Conservation (phyloP, 2,888 invertebrate genomes). For the Callyntrura sp. region DNA sequence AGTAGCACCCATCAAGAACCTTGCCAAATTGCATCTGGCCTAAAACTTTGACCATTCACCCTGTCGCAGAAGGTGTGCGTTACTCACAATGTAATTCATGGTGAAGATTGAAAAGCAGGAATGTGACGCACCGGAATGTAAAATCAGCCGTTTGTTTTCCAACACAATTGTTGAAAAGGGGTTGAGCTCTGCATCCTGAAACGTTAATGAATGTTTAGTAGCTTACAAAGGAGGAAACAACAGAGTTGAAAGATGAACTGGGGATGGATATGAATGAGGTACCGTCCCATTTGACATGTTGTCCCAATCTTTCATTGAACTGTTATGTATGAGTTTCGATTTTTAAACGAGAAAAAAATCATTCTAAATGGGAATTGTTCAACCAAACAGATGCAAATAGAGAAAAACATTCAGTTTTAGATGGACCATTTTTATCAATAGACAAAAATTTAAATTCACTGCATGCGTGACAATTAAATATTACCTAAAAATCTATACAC, state of each 20-base stretch:
- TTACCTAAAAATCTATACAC: conserved; percentile 32
- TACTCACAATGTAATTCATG: conserved; percentile 15
- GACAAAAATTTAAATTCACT: conserved; percentile 43
- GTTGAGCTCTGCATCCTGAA: conserved; percentile 27
- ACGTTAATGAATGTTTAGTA: conserved; percentile 71
- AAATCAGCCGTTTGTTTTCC: conserved; percentile 59
- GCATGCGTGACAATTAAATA: conserved; percentile 47
- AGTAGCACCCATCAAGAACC: conserved; percentile 42
- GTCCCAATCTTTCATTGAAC: conserved; percentile 49
- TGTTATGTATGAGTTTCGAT: conserved; percentile 18
- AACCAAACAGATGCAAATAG: conserved; percentile 23
- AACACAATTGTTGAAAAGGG: conserved; percentile 51
- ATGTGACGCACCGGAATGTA: conserved; percentile 28
- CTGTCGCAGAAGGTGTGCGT: conserved; percentile 21
- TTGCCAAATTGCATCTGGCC: conserved; percentile 62
- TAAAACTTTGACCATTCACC: background rate
- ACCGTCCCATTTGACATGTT: conserved; percentile 63
- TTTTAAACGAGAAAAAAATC: conserved; percentile 38
- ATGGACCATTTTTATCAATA: conserved; percentile 8
- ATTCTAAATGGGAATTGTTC: conserved; percentile 21
- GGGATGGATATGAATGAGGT: conserved; percentile 38
- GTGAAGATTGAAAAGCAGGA: conserved; percentile 13
- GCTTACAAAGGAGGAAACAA: conserved; percentile 70
- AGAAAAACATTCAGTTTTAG: background rate
- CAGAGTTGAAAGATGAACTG: conserved; percentile 74